Conservation (phyloP, 2,888 invertebrate genomes). For the Crocallis elinguaria region DNA sequence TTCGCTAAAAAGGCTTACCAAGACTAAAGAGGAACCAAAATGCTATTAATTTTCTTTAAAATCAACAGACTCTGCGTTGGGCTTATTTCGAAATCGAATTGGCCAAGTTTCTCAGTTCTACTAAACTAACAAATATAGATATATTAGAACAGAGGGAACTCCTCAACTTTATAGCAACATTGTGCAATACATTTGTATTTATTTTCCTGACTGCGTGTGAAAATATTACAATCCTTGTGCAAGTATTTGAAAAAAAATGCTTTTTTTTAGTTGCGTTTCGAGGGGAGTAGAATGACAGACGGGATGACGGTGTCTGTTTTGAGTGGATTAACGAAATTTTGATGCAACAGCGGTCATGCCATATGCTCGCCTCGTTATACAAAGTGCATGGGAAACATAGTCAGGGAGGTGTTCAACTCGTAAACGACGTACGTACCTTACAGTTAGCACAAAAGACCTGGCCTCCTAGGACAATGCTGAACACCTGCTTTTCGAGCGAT, state of each 20-base stretch:
- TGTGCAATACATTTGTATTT: constrained; percentile 33
- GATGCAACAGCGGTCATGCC: constrained; percentile 53
- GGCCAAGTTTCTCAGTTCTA: no score
- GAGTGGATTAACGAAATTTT: constrained; percentile 71
- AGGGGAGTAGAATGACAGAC: constrained; percentile 51
- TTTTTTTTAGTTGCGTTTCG: constrained; percentile 30
- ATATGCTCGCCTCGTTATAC: constrained; percentile 63
- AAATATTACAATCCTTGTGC: constrained; percentile 22
- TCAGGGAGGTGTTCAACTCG: not conserved
- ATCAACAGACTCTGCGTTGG: not conserved
- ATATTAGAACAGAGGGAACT: constrained; percentile 9
- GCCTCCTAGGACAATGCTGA: no score
- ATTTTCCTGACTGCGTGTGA: constrained; percentile 18
- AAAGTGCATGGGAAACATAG: not conserved
- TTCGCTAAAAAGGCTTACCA: constrained; percentile 41
- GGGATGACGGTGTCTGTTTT: constrained; percentile 77
- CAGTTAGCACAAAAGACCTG: no score
- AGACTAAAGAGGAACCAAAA: constrained; percentile 16
- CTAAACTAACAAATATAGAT: no score
- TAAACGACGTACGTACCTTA: no score
- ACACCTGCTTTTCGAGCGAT: no score
- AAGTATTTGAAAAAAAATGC: constrained; percentile 28
- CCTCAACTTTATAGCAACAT: constrained; percentile 15
- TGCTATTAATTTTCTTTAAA: no score
- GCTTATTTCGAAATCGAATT: not conserved